Conservation (phyloP, 2,113 vertebrate genomes). For the Tapirus terrestris region DNA sequence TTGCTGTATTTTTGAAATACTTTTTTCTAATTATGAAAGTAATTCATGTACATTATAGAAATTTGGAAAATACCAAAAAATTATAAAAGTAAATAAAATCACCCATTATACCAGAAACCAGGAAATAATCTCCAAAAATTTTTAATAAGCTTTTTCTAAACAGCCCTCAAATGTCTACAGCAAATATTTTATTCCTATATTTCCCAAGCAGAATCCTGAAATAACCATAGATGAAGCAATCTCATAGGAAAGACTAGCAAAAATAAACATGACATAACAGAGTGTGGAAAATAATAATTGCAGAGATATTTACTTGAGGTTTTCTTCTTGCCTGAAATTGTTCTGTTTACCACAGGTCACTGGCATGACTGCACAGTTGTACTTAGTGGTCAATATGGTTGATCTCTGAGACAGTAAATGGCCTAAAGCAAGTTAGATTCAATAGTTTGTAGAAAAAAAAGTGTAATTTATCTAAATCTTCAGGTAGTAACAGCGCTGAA, state of each 20-base stretch:
- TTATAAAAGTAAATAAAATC: neutral
- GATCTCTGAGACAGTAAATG: conserved; percentile 36
- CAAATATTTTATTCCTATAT: neutral
- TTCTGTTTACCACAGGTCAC: conserved; percentile 28
- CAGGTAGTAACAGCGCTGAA: neutral
- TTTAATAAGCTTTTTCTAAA: neutral
- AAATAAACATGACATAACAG: conserved; percentile 41
- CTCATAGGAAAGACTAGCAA: neutral
- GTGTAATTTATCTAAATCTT: neutral
- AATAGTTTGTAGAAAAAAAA: neutral
- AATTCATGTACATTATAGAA: neutral
- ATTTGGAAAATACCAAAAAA: neutral
- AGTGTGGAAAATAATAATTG: conserved; percentile 54
- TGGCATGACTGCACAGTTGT: neutral
- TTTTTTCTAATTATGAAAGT: neutral
- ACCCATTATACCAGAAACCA: neutral
- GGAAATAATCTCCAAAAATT: neutral
- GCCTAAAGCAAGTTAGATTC: neutral
- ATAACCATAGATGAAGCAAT: neutral
- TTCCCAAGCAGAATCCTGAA: neutral
- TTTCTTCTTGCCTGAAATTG: conserved; percentile 43
- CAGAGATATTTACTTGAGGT: neutral
- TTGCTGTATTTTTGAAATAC: neutral
- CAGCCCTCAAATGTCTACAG: neutral
- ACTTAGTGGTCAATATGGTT: neutral